Evolutionary conservation across 2,113 vertebrate species (phyloP).

Genomic region (Corvus moneduloides): DNA sequence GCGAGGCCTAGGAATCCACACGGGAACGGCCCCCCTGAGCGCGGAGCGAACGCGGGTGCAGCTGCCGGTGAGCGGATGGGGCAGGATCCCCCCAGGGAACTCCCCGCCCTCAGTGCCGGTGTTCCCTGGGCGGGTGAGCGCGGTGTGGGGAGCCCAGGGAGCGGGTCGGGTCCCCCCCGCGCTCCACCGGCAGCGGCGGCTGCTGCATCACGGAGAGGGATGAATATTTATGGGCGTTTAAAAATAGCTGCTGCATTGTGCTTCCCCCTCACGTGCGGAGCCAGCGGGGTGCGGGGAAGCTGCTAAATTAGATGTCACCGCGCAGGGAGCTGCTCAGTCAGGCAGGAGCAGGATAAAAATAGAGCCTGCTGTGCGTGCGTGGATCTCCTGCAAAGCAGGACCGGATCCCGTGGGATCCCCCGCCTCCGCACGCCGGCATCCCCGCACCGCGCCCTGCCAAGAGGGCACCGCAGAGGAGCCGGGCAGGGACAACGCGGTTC

Average conservation of each 20-base stretch:
- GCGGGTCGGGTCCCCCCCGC: not conserved
- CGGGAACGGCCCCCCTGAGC: not conserved
- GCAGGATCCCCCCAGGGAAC: not conserved
- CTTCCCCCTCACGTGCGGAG: conserved; percentile 69
- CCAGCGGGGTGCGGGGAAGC: conserved; percentile 64
- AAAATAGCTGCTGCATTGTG: conserved; percentile 67
- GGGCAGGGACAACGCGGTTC: not conserved
- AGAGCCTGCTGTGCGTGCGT: conserved; percentile 20
- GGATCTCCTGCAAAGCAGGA: conserved; percentile 22
- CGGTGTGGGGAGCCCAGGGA: not conserved
- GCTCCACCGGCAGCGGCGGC: not conserved
- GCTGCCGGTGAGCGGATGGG: not conserved
- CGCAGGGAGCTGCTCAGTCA: conserved; percentile 46
- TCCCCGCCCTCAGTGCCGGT: not conserved
- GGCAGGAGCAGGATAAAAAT: conserved; percentile 63
- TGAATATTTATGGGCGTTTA: conserved; percentile 64
- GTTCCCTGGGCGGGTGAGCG: not conserved
- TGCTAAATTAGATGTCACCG: conserved; percentile 67
- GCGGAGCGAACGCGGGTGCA: fast-evolving
- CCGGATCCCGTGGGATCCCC: conserved; percentile 37
- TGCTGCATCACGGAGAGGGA: conserved; percentile 41
- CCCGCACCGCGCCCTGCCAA: not conserved
- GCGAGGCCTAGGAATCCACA: not conserved
- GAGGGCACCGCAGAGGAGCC: not conserved
- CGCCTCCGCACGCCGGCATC: not conserved